phyloP scores from a whole-genome alignment of 2,888 invertebrate species.

The Scrobipalpa atriplicella region DNA sequence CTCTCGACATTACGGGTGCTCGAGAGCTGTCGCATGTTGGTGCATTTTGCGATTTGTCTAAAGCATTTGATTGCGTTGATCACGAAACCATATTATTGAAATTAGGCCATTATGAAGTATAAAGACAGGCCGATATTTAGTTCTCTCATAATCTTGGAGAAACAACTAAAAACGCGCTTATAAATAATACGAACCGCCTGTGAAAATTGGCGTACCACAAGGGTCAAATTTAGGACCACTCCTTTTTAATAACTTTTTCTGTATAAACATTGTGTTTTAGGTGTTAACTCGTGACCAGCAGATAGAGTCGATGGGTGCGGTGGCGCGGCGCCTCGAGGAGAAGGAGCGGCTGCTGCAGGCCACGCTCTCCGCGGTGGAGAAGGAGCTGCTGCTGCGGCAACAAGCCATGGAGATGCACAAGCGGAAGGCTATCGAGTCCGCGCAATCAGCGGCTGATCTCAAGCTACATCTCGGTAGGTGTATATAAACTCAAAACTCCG shows the following conservation, averaged over 20 bases:
- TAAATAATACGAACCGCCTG: background rate
- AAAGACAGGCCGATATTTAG: background rate
- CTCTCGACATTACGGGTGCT: too few species aligned
- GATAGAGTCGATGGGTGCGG: constrained; percentile 97
- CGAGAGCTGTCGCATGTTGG: background rate
- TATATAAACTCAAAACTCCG: too few species aligned
- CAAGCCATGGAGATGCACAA: constrained; percentile 99
- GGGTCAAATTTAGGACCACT: background rate
- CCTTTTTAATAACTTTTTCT: background rate
- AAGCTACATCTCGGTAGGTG: constrained; percentile 93
- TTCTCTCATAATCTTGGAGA: background rate
- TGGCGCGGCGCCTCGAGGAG: constrained; percentile 96
- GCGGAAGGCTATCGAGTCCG: constrained; percentile 97
- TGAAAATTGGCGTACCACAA: background rate
- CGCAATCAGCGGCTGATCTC: constrained; percentile 98
- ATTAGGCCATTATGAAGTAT: background rate
- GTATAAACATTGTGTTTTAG: constrained; percentile 51
- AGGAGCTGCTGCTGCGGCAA: constrained; percentile 95
- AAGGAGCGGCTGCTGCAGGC: constrained; percentile 97
- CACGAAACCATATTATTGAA: background rate
- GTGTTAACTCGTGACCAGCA: constrained; percentile 91
- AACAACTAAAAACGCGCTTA: background rate
- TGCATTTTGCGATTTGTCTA: background rate
- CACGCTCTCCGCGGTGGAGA: constrained; percentile 95
- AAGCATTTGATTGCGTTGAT: background rate